These are phyloP conservation scores for Drosophila leonis DNA, from an alignment of 2,888 invertebrate genomes.

Conservation along the genomic window DNA sequence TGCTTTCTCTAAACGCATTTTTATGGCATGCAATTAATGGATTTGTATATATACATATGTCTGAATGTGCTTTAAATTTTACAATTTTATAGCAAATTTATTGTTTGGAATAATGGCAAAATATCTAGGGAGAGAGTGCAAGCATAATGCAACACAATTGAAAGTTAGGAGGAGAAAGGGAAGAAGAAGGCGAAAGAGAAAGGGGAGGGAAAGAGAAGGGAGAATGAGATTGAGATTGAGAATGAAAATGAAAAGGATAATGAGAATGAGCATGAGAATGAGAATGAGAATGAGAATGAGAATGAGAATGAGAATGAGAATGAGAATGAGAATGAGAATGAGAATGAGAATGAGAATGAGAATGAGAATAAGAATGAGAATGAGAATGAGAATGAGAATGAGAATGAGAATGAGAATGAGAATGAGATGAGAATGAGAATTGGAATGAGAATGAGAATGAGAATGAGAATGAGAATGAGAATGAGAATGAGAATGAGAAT, in stretches of 20 bases:
- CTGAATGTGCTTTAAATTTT: background rate
- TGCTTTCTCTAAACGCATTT: slow-evolving; percentile 47
- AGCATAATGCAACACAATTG: background rate
- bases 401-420: background rate
- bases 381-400: background rate
- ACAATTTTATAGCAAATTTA: slow-evolving; percentile 5
- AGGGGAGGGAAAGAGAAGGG: background rate
- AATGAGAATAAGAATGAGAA: background rate
- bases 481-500: no score
- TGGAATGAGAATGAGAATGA: no score
- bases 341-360: background rate
- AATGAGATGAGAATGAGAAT: background rate
- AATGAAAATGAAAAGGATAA: background rate
- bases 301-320: no score
- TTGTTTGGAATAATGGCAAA: background rate
- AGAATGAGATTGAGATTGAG: background rate
- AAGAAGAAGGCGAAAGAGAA: background rate
- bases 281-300: no score
- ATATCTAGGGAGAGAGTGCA: background rate
- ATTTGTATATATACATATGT: background rate
- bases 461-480: no score
- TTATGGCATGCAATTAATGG: slow-evolving; percentile 1
- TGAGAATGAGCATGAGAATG: no score
- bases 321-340: no score
- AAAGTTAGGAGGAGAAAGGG: background rate